These are phyloP conservation scores for Cephus runcator DNA, from an alignment of 2,888 invertebrate species.

Conservation along the genomic window DNA sequence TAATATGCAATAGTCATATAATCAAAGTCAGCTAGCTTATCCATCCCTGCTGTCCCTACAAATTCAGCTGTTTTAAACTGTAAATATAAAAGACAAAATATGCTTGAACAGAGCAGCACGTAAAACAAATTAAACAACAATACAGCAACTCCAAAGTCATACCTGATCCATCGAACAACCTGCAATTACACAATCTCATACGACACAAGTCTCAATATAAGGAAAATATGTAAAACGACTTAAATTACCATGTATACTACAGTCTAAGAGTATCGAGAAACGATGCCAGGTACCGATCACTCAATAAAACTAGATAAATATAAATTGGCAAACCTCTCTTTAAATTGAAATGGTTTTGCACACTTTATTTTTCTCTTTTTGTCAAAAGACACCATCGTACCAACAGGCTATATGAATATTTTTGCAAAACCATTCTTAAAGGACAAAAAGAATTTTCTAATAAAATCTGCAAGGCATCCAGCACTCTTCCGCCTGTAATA, in stretches of 20 bases:
- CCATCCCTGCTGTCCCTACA: neutral
- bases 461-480: conserved; percentile 39
- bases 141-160: neutral
- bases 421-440: neutral
- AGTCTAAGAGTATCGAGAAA: conserved; percentile 56
- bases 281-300: conserved; percentile 44
- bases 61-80: neutral
- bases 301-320: neutral
- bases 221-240: neutral
- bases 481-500: conserved; percentile 55
- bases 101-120: neutral
- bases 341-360: neutral
- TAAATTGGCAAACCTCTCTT: neutral
- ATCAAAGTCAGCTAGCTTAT: neutral
- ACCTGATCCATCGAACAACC: neutral
- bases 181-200: neutral
- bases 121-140: neutral
- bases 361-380: neutral
- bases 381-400: neutral
- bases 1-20: neutral
- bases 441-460: neutral
- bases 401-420: neutral
- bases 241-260: conserved; percentile 36
- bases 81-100: neutral
- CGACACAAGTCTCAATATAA: neutral